A percentile compares a stretch with the other conserved stretches of the same genome.
These are phyloP conservation scores for Bacillus rossius DNA, from an alignment of 1,140 invertebrate species.

Conservation along the genomic window DNA sequence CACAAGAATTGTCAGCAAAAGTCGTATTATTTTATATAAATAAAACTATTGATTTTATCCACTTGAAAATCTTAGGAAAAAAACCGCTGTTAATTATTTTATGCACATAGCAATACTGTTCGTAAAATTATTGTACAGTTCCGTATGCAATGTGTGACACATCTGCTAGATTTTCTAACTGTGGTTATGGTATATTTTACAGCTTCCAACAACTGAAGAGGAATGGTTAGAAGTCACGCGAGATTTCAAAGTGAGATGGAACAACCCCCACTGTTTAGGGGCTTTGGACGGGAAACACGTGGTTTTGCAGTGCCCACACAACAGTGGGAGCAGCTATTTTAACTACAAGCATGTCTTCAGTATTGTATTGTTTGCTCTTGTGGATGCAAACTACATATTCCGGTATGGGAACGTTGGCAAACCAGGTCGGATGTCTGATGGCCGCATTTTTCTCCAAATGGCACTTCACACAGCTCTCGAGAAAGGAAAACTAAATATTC, in stretches of 20 bases:
- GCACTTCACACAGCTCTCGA: slow-evolving; percentile 1
- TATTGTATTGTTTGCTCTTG: slow-evolving; percentile 34
- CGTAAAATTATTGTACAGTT: too few species aligned
- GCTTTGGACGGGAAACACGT: slow-evolving; percentile 42
- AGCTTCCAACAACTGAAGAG: too few species aligned
- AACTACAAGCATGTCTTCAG: slow-evolving; percentile 38
- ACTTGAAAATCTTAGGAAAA: too few species aligned
- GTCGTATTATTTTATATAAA: too few species aligned
- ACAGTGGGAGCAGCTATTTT: slow-evolving; percentile 30
- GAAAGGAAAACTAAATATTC: slow-evolving; percentile 26
- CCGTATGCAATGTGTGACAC: too few species aligned
- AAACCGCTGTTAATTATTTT: too few species aligned
- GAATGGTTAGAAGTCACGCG: slow-evolving; percentile 16
- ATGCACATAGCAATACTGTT: too few species aligned
- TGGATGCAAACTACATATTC: slow-evolving; percentile 39
- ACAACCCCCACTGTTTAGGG: background rate
- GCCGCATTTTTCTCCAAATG: slow-evolving; percentile 25
- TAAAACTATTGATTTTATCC: too few species aligned
- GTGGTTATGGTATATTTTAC: background rate
- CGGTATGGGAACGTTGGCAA: slow-evolving; percentile 34
- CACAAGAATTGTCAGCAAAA: too few species aligned
- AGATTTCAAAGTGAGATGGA: slow-evolving; percentile 22
- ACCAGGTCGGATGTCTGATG: slow-evolving; percentile 32
- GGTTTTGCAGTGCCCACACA: slow-evolving; percentile 25
- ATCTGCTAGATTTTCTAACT: slow-evolving; percentile 7